These are phyloP conservation scores for Lethenteron reissneri DNA, from an alignment of 2,113 vertebrate species.

Conservation along the genomic window DNA sequence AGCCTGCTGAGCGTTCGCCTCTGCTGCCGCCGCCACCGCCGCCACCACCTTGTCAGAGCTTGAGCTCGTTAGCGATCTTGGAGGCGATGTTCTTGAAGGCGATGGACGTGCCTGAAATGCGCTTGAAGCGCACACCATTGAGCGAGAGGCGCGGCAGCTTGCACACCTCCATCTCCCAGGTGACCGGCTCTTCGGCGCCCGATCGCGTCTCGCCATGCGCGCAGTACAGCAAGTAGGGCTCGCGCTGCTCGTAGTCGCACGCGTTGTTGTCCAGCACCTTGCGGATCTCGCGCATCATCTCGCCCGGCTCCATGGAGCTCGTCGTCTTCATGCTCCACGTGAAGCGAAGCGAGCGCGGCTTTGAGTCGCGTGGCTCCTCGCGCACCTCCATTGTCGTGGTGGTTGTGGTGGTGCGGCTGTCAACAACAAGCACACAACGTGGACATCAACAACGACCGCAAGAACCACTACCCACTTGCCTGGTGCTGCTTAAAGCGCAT, in stretches of 20 bases:
- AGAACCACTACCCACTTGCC: too few relatives aligned
- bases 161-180: constrained; percentile 92
- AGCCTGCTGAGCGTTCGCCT: too few relatives aligned
- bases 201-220: constrained; percentile 76
- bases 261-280: constrained; percentile 87
- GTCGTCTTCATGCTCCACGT: constrained; percentile 99
- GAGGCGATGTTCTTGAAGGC: constrained; percentile 97
- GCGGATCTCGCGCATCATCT: constrained; percentile 94
- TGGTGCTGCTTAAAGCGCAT: too few relatives aligned
- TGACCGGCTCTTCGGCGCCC: constrained; percentile 58
- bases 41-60: constrained; percentile 39
- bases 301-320: constrained; percentile 81
- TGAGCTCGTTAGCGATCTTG: constrained; percentile 93
- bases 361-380: constrained; percentile 64
- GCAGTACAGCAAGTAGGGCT: constrained; percentile 93
- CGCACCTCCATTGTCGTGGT: neutral
- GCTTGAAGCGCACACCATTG: constrained; percentile 86
- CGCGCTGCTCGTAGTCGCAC: constrained; percentile 91
- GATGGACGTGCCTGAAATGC: constrained; percentile 87
- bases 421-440: too few relatives aligned
- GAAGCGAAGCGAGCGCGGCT: constrained; percentile 78
- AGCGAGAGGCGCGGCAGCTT: constrained; percentile 75
- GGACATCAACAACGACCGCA: too few relatives aligned
- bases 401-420: neutral
- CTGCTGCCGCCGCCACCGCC: too few relatives aligned